Conservation (phyloP, 2,888 invertebrate genomes). For the Hemithea aestivaria region DNA sequence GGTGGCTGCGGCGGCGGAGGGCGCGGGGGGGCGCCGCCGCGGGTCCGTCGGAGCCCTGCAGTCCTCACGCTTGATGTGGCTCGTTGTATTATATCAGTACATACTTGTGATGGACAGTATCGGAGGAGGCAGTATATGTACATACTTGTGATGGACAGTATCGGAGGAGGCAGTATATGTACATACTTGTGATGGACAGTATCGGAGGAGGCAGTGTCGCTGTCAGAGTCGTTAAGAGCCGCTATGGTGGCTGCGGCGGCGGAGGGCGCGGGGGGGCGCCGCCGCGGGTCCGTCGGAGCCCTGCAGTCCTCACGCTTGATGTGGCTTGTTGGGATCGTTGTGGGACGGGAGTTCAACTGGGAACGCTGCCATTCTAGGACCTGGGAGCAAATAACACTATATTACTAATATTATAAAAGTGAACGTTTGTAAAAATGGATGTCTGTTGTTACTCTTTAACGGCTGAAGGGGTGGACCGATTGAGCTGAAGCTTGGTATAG, state of each 20-base stretch:
- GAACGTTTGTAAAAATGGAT: too few relatives aligned
- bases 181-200: constrained; percentile 45
- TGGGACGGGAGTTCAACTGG: constrained; percentile 50
- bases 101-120: too few relatives aligned
- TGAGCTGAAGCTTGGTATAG: too few relatives aligned
- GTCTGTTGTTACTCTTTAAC: too few relatives aligned
- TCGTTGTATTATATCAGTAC: too few relatives aligned
- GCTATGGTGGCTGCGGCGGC: constrained; percentile 40
- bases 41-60: constrained; percentile 38
- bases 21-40: constrained; percentile 33
- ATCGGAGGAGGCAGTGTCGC: constrained; percentile 44
- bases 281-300: constrained; percentile 43
- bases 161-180: too few relatives aligned
- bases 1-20: constrained; percentile 29
- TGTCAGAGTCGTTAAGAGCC: constrained; percentile 61
- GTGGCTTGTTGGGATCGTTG: constrained; percentile 12
- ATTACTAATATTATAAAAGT: too few relatives aligned
- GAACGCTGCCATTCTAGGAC: constrained; percentile 77
- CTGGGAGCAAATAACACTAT: constrained; percentile 35
- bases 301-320: constrained; percentile 49
- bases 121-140: too few relatives aligned
- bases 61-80: constrained; percentile 52
- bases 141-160: too few relatives aligned
- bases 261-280: constrained; percentile 44
- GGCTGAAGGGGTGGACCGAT: too few relatives aligned